Conservation (phyloP, 1,140 invertebrate genomes). For the Zaprionus tsacasi region DNA sequence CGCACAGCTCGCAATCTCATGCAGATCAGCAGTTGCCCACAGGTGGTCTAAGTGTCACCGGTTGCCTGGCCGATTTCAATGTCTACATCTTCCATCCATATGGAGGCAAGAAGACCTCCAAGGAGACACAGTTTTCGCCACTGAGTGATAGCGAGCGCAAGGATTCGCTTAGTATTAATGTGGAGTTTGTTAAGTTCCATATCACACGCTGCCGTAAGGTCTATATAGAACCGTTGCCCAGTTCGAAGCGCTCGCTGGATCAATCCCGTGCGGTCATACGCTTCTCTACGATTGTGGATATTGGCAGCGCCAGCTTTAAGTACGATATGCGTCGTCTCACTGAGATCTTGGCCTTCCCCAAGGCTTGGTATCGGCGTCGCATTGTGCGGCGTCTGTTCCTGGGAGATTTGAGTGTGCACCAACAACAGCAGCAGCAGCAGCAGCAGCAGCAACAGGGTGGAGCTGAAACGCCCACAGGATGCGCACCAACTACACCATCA, state of each 20-base stretch:
- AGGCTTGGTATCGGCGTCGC: conserved; percentile 98
- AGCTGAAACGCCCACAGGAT: conserved; percentile 52
- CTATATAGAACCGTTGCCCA: conserved; percentile 88
- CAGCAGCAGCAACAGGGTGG: conserved; percentile 67
- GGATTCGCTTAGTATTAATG: conserved; percentile 97
- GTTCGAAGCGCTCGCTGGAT: conserved; percentile 84
- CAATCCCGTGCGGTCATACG: conserved; percentile 91
- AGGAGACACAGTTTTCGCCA: conserved; percentile 94
- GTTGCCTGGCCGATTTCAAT: conserved; percentile 97
- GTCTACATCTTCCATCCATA: conserved; percentile 99
- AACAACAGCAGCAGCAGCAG: conserved; percentile 59
- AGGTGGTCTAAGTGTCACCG: conserved; percentile 91
- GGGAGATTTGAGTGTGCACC: conserved; percentile 91
- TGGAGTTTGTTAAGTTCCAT: conserved; percentile 98
- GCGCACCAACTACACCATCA: conserved; percentile 57
- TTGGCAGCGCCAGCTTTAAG: conserved; percentile 99
- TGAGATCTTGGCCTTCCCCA: conserved; percentile 98
- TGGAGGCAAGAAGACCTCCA: conserved; percentile 94
- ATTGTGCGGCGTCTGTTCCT: conserved; percentile 97
- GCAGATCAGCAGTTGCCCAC: conserved; percentile 76
- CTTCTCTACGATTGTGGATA: conserved; percentile 97
- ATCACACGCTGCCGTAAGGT: conserved; percentile 94
- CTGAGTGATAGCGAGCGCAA: conserved; percentile 95
- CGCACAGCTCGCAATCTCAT: conserved; percentile 40
- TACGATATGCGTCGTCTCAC: conserved; percentile 99